phyloP scores from a whole-genome alignment of 2,797 vertebrate genomes.

The Loriculus beryllinus region DNA sequence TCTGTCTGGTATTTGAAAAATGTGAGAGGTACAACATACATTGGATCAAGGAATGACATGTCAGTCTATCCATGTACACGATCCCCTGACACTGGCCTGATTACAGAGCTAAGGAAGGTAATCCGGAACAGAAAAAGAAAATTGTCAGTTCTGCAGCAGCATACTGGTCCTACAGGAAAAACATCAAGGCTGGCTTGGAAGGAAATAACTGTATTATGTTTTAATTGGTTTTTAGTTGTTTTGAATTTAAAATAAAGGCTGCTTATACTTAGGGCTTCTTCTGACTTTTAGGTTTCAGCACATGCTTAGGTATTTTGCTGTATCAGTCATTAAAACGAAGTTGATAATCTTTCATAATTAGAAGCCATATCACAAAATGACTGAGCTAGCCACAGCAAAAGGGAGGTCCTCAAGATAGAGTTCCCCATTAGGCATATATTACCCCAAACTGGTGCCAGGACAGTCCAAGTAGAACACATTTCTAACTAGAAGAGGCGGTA shows the following conservation, averaged over 20 bases:
- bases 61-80: not conserved
- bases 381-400: not conserved
- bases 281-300: not conserved
- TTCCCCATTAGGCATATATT: not conserved
- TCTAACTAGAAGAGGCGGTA: not conserved
- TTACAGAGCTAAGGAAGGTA: not conserved
- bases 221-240: not conserved
- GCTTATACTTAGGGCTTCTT: not conserved
- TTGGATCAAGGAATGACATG: not conserved
- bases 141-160: not conserved
- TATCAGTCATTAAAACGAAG: not conserved
- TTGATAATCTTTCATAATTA: not conserved
- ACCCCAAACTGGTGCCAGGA: not conserved
- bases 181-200: not conserved
- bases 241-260: not conserved
- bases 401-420: not conserved
- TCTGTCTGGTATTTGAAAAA: not conserved
- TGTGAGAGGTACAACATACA: accelerated
- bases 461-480: not conserved
- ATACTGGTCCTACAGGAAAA: not conserved
- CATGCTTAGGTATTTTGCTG: not conserved
- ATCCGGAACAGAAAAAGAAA: not conserved
- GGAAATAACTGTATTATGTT: not conserved
- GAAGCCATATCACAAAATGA: not conserved
- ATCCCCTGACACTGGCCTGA: not conserved